Evolutionary conservation across 1,140 invertebrate species (phyloP).

Genomic region (Drosophila tropicalis): DNA sequence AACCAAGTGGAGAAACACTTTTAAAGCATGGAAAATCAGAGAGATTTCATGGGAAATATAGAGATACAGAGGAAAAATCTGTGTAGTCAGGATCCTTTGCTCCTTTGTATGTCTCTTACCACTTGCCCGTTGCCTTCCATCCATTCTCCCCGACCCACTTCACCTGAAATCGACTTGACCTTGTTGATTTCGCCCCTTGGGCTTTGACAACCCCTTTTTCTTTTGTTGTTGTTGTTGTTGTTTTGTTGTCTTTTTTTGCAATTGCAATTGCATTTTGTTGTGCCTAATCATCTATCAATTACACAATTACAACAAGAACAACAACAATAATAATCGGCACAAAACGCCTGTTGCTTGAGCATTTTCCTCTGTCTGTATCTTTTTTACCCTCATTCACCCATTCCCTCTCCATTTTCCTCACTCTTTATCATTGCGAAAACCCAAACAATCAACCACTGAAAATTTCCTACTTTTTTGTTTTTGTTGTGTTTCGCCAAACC

Average conservation of each 20-base stretch:
- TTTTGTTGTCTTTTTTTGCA: conserved; percentile 3
- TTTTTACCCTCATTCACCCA: conserved; percentile 2
- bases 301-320: conserved; percentile 70
- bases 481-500: conserved; percentile 1
- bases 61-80: no score
- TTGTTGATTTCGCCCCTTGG: not conserved
- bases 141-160: no score
- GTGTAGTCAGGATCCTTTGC: no score
- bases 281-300: conserved; percentile 78
- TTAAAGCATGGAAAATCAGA: no score
- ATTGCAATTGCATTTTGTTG: conserved; percentile 42
- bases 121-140: no score
- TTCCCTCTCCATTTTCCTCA: not conserved
- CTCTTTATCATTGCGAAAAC: not conserved
- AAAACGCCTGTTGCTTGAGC: conserved; percentile 59
- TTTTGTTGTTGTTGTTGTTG: conserved; percentile 12
- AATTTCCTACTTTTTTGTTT: conserved; percentile 18
- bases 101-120: no score
- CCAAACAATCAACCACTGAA: conserved; percentile 18
- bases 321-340: conserved; percentile 51
- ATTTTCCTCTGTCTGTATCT: conserved; percentile 24
- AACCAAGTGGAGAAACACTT: no score
- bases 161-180: not conserved
- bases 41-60: no score
- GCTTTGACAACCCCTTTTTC: not conserved